Conservation (phyloP, 2,797 vertebrate species). For the Scomberomorus guttatus region DNA sequence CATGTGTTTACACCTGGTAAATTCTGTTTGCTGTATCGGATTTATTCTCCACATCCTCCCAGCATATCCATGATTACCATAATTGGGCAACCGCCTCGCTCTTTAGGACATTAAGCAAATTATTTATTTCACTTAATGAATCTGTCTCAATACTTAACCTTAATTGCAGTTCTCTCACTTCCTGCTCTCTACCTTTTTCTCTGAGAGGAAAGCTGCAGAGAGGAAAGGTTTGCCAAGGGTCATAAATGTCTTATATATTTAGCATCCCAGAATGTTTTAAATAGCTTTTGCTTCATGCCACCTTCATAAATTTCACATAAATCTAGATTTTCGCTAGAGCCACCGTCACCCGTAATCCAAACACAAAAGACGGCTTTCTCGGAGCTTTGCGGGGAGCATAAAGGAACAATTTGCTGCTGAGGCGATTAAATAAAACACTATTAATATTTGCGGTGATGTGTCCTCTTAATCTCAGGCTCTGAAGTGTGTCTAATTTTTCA, state of each 20-base stretch:
- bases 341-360: slow-evolving; percentile 49
- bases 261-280: slow-evolving; percentile 54
- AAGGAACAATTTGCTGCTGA: slow-evolving; percentile 60
- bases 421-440: slow-evolving; percentile 63
- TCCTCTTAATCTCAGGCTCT: slow-evolving; percentile 60
- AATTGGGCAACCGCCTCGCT: slow-evolving; percentile 58
- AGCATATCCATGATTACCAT: slow-evolving; percentile 58
- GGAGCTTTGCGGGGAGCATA: slow-evolving; percentile 33
- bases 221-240: slow-evolving; percentile 43
- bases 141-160: slow-evolving; percentile 65
- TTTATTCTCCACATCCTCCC: slow-evolving; percentile 53
- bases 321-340: slow-evolving; percentile 28
- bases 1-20: slow-evolving; percentile 47
- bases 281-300: slow-evolving; percentile 31
- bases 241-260: slow-evolving; percentile 48
- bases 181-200: slow-evolving; percentile 11
- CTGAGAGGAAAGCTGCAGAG: slow-evolving; percentile 19
- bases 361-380: slow-evolving; percentile 42
- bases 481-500: slow-evolving; percentile 68
- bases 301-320: slow-evolving; percentile 40
- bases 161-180: slow-evolving; percentile 50
- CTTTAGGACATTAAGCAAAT: slow-evolving; percentile 68
- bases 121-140: slow-evolving; percentile 72
- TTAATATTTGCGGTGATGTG: slow-evolving; percentile 53
- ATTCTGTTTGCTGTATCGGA: slow-evolving; percentile 34